Evolutionary conservation across 2,888 invertebrate species (phyloP).

Genomic region (Deroplatys truncata): DNA sequence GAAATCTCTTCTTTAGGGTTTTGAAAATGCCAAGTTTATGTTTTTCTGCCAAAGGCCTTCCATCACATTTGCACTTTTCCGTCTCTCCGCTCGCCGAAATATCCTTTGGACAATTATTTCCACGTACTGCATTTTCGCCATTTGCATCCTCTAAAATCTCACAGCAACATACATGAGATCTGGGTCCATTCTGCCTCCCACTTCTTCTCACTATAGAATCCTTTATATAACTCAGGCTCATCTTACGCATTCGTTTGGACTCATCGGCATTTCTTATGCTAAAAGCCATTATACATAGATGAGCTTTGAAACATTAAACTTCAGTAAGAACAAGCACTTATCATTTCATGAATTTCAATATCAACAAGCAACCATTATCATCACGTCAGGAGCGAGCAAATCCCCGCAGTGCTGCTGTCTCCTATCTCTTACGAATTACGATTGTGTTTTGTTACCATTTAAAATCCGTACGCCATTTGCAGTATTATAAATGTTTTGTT

Average conservation of each 20-base stretch:
- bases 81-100: constrained; percentile 8
- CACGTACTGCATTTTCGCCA: constrained; percentile 23
- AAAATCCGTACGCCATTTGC: not conserved
- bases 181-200: constrained; percentile 26
- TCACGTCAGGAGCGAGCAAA: not conserved
- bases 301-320: not conserved
- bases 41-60: constrained; percentile 14
- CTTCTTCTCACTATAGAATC: constrained; percentile 29
- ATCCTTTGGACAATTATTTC: constrained; percentile 9
- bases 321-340: not conserved
- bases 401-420: not conserved
- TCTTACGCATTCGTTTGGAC: constrained; percentile 28
- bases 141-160: constrained; percentile 29
- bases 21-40: constrained; percentile 30
- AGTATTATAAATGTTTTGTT: not conserved
- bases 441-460: not conserved
- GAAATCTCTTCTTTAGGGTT: constrained; percentile 29
- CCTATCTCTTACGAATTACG: not conserved
- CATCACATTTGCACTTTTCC: constrained; percentile 22
- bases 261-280: constrained; percentile 21
- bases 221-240: constrained; percentile 30
- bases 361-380: not conserved
- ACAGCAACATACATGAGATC: constrained; percentile 27
- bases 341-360: not conserved
- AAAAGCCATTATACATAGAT: constrained; percentile 20